Conservation (phyloP, 2,113 vertebrate species). For the Campylorhamphus procurvoides region DNA sequence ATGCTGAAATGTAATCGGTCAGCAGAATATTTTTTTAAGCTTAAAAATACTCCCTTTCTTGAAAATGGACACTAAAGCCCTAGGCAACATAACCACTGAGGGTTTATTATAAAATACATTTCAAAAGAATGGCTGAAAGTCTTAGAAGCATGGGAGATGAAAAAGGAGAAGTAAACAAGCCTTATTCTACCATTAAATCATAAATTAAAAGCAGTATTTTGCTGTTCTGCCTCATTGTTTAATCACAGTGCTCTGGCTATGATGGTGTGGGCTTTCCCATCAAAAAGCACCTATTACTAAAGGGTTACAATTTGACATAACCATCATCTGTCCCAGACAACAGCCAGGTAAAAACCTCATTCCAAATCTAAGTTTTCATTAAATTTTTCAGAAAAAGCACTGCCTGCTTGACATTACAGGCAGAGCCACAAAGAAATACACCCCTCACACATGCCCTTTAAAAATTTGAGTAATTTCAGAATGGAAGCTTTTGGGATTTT, state of each 20-base stretch:
- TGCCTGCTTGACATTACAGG: not conserved
- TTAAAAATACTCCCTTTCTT: constrained; percentile 54
- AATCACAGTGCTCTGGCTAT: constrained; percentile 30
- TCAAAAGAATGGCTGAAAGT: constrained; percentile 76
- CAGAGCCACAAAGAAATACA: not conserved
- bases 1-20: constrained; percentile 44
- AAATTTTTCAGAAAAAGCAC: constrained; percentile 1
- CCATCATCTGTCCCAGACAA: constrained; percentile 49
- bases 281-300: constrained; percentile 55
- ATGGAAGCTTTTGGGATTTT: not conserved
- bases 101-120: constrained; percentile 81
- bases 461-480: not conserved
- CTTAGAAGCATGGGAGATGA: constrained; percentile 69
- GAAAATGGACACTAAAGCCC: constrained; percentile 71
- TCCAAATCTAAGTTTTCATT: constrained; percentile 45
- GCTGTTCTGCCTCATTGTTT: constrained; percentile 75
- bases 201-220: constrained; percentile 76
- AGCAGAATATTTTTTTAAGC: constrained; percentile 42
- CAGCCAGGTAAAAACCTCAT: constrained; percentile 53
- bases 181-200: constrained; percentile 74
- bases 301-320: constrained; percentile 54
- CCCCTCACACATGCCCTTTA: not conserved
- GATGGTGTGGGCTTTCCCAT: constrained; percentile 55
- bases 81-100: constrained; percentile 69
- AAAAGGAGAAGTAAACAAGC: constrained; percentile 78